These are phyloP conservation scores for Oxytorus armatus DNA, from an alignment of 2,888 invertebrate genomes.

Conservation along the genomic window DNA sequence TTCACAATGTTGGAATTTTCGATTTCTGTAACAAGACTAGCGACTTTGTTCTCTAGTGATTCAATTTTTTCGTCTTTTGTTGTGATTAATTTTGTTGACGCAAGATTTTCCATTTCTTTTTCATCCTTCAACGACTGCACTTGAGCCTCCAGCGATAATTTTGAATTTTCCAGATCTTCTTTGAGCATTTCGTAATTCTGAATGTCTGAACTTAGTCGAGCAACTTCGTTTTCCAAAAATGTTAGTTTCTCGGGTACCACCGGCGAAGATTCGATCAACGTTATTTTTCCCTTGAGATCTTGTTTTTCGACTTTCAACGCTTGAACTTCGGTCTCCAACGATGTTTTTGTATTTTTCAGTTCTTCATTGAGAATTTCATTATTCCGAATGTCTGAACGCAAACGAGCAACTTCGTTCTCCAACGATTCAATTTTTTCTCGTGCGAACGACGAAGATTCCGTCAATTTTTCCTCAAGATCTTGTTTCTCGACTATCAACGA, in stretches of 20 bases:
- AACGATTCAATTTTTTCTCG: constrained; percentile 34
- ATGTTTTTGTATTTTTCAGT: neutral
- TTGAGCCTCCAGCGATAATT: constrained; percentile 32
- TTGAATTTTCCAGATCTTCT: constrained; percentile 3
- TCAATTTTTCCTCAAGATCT: constrained; percentile 65
- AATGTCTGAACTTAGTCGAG: constrained; percentile 36
- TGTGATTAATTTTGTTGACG: neutral
- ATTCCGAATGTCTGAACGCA: constrained; percentile 12
- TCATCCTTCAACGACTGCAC: constrained; percentile 22
- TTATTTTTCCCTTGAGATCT: constrained; percentile 31
- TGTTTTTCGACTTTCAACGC: constrained; percentile 27
- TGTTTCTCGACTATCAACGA: too few species aligned
- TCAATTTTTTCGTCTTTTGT: constrained; percentile 16
- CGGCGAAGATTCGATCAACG: constrained; percentile 9
- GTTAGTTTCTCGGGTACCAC: constrained; percentile 23
- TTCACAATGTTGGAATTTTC: constrained; percentile 12
- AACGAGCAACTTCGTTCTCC: constrained; percentile 29
- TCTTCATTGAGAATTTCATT: constrained; percentile 58
- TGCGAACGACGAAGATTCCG: constrained; percentile 38
- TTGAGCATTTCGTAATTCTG: neutral
- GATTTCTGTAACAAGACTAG: constrained; percentile 20
- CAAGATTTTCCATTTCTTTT: constrained; percentile 18
- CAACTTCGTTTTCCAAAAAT: constrained; percentile 35
- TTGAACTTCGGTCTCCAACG: constrained; percentile 17
- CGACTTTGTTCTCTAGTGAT: constrained; percentile 15